These are phyloP conservation scores for Hippolais icterina DNA, from an alignment of 2,113 vertebrate species.

Conservation along the genomic window DNA sequence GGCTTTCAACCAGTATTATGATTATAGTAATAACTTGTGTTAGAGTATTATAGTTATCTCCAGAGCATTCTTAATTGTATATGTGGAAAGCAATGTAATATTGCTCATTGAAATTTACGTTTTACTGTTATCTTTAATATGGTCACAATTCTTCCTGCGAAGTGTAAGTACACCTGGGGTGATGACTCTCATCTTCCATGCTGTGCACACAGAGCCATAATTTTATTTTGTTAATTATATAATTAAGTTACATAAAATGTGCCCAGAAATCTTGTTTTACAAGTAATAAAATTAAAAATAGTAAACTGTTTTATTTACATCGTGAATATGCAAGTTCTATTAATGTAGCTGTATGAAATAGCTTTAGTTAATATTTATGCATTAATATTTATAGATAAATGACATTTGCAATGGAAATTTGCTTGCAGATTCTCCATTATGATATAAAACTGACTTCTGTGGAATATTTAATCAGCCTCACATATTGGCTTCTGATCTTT, in stretches of 20 bases:
- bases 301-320: neutral
- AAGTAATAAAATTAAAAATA: slow-evolving; percentile 1
- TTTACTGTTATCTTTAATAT: neutral
- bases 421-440: neutral
- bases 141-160: neutral
- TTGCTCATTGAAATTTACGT: neutral
- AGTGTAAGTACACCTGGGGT: neutral
- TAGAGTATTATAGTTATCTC: neutral
- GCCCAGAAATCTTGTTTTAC: neutral
- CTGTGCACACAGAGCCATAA: neutral
- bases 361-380: neutral
- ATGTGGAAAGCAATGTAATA: neutral
- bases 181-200: neutral
- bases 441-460: neutral
- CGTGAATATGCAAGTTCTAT: neutral
- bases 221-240: neutral
- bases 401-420: slow-evolving; percentile 46
- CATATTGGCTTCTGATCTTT: neutral
- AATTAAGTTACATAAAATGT: neutral
- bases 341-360: neutral
- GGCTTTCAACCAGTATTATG: neutral
- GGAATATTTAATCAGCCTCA: slow-evolving; percentile 14
- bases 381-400: slow-evolving; percentile 35
- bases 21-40: neutral
- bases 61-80: neutral